These are phyloP conservation scores for Drosophila anceps DNA, from an alignment of 2,888 invertebrate genomes.

Conservation along the genomic window DNA sequence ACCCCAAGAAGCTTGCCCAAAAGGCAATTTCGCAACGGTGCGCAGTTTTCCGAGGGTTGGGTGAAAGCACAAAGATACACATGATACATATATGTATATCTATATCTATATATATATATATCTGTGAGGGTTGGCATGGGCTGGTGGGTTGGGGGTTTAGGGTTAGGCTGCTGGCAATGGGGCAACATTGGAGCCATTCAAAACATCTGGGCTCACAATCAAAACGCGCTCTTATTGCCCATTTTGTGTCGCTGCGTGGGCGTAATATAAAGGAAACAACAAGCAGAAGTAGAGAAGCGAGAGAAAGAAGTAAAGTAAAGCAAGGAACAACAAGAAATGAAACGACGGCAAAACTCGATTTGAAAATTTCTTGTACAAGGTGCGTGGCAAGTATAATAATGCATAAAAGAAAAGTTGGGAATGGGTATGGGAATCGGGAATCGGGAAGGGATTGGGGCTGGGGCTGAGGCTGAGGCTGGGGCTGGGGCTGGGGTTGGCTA, in stretches of 20 bases:
- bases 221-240: conserved; percentile 71
- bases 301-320: conserved; percentile 14
- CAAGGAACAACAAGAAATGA: conserved; percentile 36
- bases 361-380: conserved; percentile 53
- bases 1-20: conserved; percentile 33
- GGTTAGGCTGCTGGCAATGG: conserved; percentile 51
- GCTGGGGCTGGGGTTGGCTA: not conserved
- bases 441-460: not conserved
- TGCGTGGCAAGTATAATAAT: conserved; percentile 24
- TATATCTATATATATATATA: conserved; percentile 1
- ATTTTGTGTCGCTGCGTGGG: conserved; percentile 64
- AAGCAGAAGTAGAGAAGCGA: not conserved
- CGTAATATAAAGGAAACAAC: conserved; percentile 48
- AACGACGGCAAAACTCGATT: conserved; percentile 53
- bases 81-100: not conserved
- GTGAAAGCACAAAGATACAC: not conserved
- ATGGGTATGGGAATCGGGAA: not conserved
- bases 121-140: not conserved
- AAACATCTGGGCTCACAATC: conserved; percentile 71
- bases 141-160: conserved; percentile 39
- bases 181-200: conserved; percentile 57
- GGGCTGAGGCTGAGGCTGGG: not conserved
- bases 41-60: conserved; percentile 38
- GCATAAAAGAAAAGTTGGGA: not conserved
- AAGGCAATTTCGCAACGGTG: conserved; percentile 66